Evolutionary conservation across 2,113 vertebrate genomes (phyloP), one percentile per base, ranked within the genome.

Genomic region (Ophthalmolycus amberensis): DNA sequence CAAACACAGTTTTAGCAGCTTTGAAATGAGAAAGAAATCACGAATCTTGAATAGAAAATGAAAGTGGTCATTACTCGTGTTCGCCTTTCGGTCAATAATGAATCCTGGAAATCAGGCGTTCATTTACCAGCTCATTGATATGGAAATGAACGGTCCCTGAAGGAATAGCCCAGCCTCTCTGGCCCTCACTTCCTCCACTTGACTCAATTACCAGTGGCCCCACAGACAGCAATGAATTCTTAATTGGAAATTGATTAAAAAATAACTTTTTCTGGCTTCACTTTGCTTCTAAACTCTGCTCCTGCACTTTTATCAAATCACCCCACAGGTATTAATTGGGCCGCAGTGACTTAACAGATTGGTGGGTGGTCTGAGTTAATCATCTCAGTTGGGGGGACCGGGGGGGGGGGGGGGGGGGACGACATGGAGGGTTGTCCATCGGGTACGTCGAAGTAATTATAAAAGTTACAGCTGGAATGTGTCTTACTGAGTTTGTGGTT

Each of bases 221-320:
- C 32, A 60, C 77, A 42, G 70, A 89, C 83, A 81, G 72, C 60
- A 71, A 84, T 72, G 15, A 84, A 85, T 91, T 80, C 83, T 79
- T 89, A 94, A 92, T 94, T 86, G 82, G 86, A 85, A 90, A 94
- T 91, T 90, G 89, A 94, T 94, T 91, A 87, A 90, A 90, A 88
- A 73, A 79, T 64, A 54, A 84, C 83, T 82, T 87, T 87, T 79
- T 77, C 72, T 84, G 58, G 29, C 62, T 80, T 85, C 70, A 77
- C 69, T 83, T 79, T 87, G 79, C 85, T 74, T 82, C 46, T 78
- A 48, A 85, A 81, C 71, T 76, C 86, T 82, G 74, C 75, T 74
- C 38, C 54, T 85, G 27, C 77, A 79, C 78, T 83, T 86, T 79
- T 89, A 87, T 90, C 70, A 84, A 76, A 90, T 82, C 86, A 75